Evolutionary conservation across 1,140 invertebrate genomes (phyloP), one percentile per base, ranked within the genome.

Genomic region (Pristionchus pacificus): DNA sequence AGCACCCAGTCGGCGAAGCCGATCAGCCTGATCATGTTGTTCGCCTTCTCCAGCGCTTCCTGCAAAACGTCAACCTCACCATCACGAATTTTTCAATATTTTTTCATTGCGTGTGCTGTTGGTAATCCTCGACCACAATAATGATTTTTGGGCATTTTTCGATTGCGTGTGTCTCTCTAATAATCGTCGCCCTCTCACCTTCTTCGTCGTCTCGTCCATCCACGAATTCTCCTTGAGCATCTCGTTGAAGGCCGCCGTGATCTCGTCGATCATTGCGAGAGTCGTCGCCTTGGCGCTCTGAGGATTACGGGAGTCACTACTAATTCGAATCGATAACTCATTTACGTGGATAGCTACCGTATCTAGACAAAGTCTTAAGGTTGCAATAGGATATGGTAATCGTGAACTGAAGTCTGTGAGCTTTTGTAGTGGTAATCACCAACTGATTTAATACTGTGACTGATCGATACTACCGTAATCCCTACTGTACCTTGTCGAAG

Each of bases 151-250:
- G n/a, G n/a, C n/a, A n/a, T n/a, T n/a, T n/a, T n/a, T n/a, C n/a
- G n/a, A n/a, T n/a, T n/a, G n/a, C n/a, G n/a, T n/a, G n/a, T n/a
- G n/a, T n/a, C n/a, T n/a, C n/a, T n/a, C n/a, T n/a, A n/a, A n/a
- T n/a, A n/a, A n/a, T n/a, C n/a, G n/a, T n/a, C n/a, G n/a, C n/a
- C n/a, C n/a, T 15, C 91, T 90, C 3, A 93, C 91, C 1, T 88
- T 86, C 75, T 90, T 85, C 0, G 92, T 93, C 80, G 91, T 90
- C 65, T 91, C 88, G 78, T 93, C 91, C 92, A 93, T 93, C 92
- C 92, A 93, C 72, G 90, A 87, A 84, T 92, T 92, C 80, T 92
- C 90, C 2, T 89, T 88, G 1, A 93, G 84, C 0, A 92, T 85
- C 78, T 93, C 91, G 74, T 91, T 91, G 80, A 93, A 93, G 2